Base-by-base conservation (phyloP, 1,140 invertebrate species). In the Pseudomyrmex concolor region DNA sequence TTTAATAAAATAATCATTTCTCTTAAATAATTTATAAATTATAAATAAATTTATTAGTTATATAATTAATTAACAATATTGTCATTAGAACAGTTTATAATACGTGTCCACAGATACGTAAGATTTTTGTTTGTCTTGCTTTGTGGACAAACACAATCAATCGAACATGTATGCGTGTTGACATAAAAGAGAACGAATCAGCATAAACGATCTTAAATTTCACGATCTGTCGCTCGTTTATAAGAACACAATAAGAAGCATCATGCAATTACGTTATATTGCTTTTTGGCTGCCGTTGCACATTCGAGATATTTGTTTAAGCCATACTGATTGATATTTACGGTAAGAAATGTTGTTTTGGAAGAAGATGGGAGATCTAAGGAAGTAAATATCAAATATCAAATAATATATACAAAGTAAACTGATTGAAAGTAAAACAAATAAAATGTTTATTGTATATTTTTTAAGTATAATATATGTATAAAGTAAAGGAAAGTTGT, bases 171-270 rank as follows among this genome's bases (percentile, higher is more conserved):
- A 34, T 55, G 17, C 62, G 67, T n/a, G n/a, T 12, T 12, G n/a
- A 55, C 13, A 68, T 8, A 22, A 57, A 34, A 71, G 59, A 74
- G 19, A 72, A 60, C 43, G 22, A 45, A 10, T 50, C 22, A 19
- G 67, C 34, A 66, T 17, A 84, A 59, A 43, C 45, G 51, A 76
- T n/a, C 22, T 19, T 8, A 17, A 68, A 59, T 60, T 80, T 22
- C 50, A 43, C 51, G 10, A 17, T 62, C 12, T 66, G 10, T 51
- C 68, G 19, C 13, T 59, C 10, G 48, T 25, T 43, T 34, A 68
- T 57, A 88, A 80, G 62, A 45, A 55, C 82, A 25, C 59, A 78
- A 43, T 62, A 59, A 66, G 19, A 87, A 88, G 70, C 74, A 22
- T 19, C 74, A 86, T 71, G 66, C 84, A 50, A 80, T 66, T 34